A percentile compares a stretch with the other conserved stretches of the same genome.
Evolutionary conservation across 2,888 invertebrate species (phyloP).

Genomic region (Calephelis perditalis): DNA sequence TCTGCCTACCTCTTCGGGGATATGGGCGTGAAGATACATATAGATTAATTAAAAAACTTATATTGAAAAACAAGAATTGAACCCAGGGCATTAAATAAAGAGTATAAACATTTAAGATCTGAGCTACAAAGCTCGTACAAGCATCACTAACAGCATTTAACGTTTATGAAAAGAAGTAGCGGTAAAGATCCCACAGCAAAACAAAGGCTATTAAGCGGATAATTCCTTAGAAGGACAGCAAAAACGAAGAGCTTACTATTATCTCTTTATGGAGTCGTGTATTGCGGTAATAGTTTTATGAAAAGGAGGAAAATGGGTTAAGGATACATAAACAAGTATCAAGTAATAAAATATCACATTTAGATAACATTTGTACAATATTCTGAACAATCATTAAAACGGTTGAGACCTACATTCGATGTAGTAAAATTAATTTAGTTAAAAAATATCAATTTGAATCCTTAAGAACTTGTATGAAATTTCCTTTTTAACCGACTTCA

Average conservation of each 20-base stretch:
- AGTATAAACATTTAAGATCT: background rate
- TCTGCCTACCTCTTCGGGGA: too few relatives aligned
- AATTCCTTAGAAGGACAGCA: slow-evolving; percentile 10
- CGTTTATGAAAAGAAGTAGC: slow-evolving; percentile 5
- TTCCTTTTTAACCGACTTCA: too few relatives aligned
- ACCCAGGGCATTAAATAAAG: too few relatives aligned
- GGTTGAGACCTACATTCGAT: too few relatives aligned
- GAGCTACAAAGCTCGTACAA: background rate
- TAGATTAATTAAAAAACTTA: too few relatives aligned
- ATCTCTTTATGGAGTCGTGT: slow-evolving; percentile 7
- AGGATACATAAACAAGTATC: background rate
- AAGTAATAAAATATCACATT: background rate
- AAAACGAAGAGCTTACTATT: slow-evolving; percentile 1
- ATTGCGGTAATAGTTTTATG: slow-evolving; percentile 6
- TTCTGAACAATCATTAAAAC: too few relatives aligned
- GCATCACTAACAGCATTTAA: slow-evolving; percentile 6
- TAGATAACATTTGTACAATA: too few relatives aligned
- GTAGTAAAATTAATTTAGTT: too few relatives aligned
- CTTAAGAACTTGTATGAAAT: too few relatives aligned
- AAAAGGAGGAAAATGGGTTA: slow-evolving; percentile 9
- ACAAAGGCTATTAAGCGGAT: slow-evolving; percentile 7
- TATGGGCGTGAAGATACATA: too few relatives aligned
- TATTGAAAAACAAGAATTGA: too few relatives aligned
- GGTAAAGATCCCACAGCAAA: slow-evolving; percentile 9
- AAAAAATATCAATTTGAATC: too few relatives aligned